phyloP scores from a whole-genome alignment of 2,113 vertebrate genomes.

The Dermatemys mawii region DNA sequence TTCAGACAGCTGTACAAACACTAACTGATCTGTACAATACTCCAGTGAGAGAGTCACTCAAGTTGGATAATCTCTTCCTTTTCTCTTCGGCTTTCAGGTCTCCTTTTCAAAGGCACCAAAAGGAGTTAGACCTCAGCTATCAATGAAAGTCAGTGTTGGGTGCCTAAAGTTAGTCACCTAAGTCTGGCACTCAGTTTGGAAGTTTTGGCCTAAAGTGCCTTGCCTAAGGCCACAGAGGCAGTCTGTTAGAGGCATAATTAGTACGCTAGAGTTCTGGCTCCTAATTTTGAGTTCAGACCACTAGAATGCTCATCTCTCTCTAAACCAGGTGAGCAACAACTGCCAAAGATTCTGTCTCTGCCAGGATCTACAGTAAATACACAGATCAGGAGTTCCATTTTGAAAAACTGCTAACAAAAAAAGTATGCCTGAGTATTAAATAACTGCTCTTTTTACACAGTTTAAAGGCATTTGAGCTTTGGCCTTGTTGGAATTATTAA shows the following conservation, averaged over 20 bases:
- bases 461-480: neutral
- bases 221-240: neutral
- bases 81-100: neutral
- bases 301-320: neutral
- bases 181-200: neutral
- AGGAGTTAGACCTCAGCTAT: neutral
- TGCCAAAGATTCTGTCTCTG: slow-evolving; percentile 1
- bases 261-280: neutral
- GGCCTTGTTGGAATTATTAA: neutral
- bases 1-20: neutral
- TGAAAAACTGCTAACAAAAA: neutral
- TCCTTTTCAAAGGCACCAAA: neutral
- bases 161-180: neutral
- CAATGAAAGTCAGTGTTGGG: neutral
- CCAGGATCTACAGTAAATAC: neutral
- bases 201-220: neutral
- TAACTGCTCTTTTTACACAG: neutral
- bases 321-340: neutral
- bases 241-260: neutral
- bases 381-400: neutral
- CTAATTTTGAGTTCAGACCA: neutral
- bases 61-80: neutral
- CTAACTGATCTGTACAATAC: neutral
- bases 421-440: neutral
- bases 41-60: neutral